These are phyloP conservation scores for Ochropacha duplaris DNA, from an alignment of 2,888 invertebrate species.

Conservation along the genomic window DNA sequence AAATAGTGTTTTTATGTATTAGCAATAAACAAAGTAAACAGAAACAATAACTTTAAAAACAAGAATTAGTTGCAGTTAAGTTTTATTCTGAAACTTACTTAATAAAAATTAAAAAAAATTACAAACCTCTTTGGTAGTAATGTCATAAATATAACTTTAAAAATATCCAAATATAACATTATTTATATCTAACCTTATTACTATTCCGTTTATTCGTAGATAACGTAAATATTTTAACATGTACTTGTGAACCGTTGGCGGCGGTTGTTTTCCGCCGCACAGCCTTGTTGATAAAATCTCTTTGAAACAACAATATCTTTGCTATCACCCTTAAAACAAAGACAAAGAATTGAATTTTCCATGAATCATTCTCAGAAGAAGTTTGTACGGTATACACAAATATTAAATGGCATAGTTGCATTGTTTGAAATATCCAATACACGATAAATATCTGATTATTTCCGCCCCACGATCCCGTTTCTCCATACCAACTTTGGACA, in stretches of 20 bases:
- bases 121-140: no score
- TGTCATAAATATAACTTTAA: no score
- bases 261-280: constrained; percentile 46
- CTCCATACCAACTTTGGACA: no score
- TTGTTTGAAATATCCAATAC: constrained; percentile 1
- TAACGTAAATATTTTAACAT: not conserved
- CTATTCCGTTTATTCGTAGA: not conserved
- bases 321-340: constrained; percentile 13
- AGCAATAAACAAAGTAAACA: no score
- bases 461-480: no score
- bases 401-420: constrained; percentile 1
- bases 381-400: not conserved
- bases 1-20: no score
- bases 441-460: not conserved
- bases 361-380: not conserved
- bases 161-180: no score
- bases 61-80: no score
- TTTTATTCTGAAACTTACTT: no score
- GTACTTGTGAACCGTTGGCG: constrained; percentile 14
- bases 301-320: constrained; percentile 16
- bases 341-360: not conserved
- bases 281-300: constrained; percentile 53
- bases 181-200: not conserved
- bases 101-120: no score
- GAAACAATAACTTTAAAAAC: no score